Evolutionary conservation across 2,797 vertebrate genomes (phyloP), one percentile per base, ranked within the genome.

Genomic region (Molossus molossus): DNA sequence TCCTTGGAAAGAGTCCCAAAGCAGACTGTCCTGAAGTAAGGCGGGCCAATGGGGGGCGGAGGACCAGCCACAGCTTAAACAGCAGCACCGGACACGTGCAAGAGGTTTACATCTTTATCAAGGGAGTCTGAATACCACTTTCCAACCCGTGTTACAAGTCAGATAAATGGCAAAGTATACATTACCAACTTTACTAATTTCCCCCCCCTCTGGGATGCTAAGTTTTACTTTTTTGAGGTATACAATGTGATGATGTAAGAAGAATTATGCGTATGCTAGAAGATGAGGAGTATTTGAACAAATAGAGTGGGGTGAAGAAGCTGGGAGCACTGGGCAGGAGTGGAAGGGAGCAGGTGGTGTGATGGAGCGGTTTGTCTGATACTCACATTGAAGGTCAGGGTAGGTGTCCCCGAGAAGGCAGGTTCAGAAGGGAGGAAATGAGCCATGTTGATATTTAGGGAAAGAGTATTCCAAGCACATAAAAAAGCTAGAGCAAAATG

Each of bases 1-100:
- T 92, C 67, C 45, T 95, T 89, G 65, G 70, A 64, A 67, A 90
- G 0, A 64, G 3, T 84, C 75, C 85, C 40, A 76, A 50, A 86
- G 65, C 55, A 67, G 45, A 69, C 29, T 45, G 18, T 27, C 8
- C 10, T 50, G n/a, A 62, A 50, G 9, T 69, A 65, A 72, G 40
- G 3, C 0, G 48, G 29, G 58, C n/a, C 5, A 77, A 55, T 21
- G 62, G 48, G 6, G 3, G 62, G 10, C 1, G 2, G 8, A 20
- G 33, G 50, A 77, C 2, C 92, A 77, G 67, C 84, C 29, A 92
- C 27, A n/a, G 67, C 27, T 2, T 77, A 84, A 84, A 77, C 9
- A 53, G 40, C 8, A 50, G 33, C n/a, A n/a, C 40, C 55, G 0
- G 6, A 76, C 65, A 20, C 14, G n/a, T n/a, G 62, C 6, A 15